A percentile compares a stretch with the other conserved stretches of the same genome.
Evolutionary conservation across 2,113 vertebrate genomes (phyloP).

Genomic region (Protobothrops mucrosquamatus): DNA sequence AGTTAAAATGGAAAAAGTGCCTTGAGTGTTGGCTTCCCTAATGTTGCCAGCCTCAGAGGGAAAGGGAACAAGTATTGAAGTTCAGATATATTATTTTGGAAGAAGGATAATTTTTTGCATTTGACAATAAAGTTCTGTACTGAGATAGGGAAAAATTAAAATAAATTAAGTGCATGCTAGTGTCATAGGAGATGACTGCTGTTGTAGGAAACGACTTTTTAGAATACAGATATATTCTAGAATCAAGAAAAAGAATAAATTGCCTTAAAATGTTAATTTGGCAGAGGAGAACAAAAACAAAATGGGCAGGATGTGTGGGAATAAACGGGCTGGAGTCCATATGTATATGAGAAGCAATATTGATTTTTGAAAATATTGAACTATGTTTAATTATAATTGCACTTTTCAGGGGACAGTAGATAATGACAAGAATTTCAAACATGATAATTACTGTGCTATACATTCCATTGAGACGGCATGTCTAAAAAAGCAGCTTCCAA

Average conservation of each 20-base stretch:
- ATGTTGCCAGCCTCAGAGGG: not conserved
- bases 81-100: no score
- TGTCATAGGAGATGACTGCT: not conserved
- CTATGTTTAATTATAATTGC: slow-evolving; percentile 9
- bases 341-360: not conserved
- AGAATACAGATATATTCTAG: not conserved
- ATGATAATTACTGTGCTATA: slow-evolving; percentile 9
- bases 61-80: no score
- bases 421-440: slow-evolving; percentile 11
- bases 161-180: not conserved
- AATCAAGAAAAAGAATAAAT: not conserved
- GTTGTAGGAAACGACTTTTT: not conserved
- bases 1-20: not conserved
- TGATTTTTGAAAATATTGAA: not conserved
- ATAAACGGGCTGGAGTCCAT: not conserved
- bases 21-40: not conserved
- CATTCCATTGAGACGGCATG: not conserved
- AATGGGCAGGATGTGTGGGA: not conserved
- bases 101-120: not conserved
- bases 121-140: not conserved
- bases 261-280: not conserved
- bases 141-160: not conserved
- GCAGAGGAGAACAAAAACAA: not conserved
- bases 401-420: slow-evolving; percentile 12
- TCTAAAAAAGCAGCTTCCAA: not conserved